Evolutionary conservation across 2,113 vertebrate species (phyloP).

Genomic region (human): DNA sequence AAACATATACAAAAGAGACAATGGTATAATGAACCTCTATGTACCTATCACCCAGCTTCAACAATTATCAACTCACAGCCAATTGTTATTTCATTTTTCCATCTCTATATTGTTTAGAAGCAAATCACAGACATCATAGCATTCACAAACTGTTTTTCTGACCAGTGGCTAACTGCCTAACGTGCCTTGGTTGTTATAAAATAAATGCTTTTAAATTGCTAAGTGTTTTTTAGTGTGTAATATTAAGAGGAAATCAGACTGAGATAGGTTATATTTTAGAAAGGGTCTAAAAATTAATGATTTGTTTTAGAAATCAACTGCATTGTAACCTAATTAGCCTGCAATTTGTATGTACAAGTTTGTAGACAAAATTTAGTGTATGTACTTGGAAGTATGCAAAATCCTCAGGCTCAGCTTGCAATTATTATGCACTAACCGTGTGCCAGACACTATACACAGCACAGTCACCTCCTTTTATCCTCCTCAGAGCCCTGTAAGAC

Average conservation of each 20-base stretch:
- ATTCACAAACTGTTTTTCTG: background rate
- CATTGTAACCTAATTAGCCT: background rate
- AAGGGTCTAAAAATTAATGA: background rate
- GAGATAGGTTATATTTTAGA: background rate
- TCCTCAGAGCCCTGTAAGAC: background rate
- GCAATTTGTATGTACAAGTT: background rate
- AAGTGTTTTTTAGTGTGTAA: background rate
- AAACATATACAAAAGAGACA: background rate
- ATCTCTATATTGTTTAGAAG: background rate
- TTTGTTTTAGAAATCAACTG: background rate
- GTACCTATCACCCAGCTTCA: background rate
- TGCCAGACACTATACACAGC: background rate
- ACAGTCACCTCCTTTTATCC: background rate
- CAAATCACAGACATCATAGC: background rate
- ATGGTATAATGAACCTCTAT: background rate
- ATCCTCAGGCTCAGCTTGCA: background rate
- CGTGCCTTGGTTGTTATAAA: background rate
- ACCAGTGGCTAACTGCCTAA: background rate
- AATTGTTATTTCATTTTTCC: background rate
- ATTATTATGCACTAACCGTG: accelerated
- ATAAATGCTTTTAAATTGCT: background rate
- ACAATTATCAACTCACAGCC: background rate
- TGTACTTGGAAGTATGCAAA: no score
- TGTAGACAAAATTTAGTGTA: background rate
- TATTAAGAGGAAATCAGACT: background rate